phyloP scores from a whole-genome alignment of 2,888 invertebrate species.

The Drosophila anceps region DNA sequence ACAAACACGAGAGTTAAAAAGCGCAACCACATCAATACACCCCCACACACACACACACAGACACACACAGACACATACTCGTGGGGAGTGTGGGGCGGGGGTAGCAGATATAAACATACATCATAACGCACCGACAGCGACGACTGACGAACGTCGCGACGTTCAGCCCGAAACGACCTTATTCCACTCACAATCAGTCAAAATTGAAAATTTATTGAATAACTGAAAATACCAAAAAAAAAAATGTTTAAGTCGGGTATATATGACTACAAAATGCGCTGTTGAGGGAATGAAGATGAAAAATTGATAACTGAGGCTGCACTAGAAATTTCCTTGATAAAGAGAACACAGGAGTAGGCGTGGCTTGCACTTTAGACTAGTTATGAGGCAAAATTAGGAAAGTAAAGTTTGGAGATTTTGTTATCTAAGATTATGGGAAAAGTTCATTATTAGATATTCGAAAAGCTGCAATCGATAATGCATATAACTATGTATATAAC shows the following conservation, averaged over 20 bases:
- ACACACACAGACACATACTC: constrained; percentile 6
- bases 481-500: too few species aligned
- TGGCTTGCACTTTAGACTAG: neutral
- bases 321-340: neutral
- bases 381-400: too few species aligned
- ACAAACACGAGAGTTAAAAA: constrained; percentile 61
- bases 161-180: constrained; percentile 69
- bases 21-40: constrained; percentile 57
- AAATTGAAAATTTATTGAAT: constrained; percentile 85
- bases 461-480: too few species aligned
- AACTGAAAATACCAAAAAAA: constrained; percentile 53
- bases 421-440: too few species aligned
- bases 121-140: constrained; percentile 78
- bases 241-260: neutral
- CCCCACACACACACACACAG: constrained; percentile 15
- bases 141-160: constrained; percentile 72
- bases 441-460: too few species aligned
- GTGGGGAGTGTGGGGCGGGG: neutral
- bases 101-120: constrained; percentile 72
- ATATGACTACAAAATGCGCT: neutral
- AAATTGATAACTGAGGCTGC: neutral
- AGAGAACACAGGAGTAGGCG: neutral
- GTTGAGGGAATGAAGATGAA: neutral
- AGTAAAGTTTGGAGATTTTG: neutral
- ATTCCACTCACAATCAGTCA: constrained; percentile 84